A percentile compares a stretch with the other conserved stretches of the same genome.
phyloP scores from a whole-genome alignment of 1,140 invertebrate species.

The Aphelinus atriplicis region DNA sequence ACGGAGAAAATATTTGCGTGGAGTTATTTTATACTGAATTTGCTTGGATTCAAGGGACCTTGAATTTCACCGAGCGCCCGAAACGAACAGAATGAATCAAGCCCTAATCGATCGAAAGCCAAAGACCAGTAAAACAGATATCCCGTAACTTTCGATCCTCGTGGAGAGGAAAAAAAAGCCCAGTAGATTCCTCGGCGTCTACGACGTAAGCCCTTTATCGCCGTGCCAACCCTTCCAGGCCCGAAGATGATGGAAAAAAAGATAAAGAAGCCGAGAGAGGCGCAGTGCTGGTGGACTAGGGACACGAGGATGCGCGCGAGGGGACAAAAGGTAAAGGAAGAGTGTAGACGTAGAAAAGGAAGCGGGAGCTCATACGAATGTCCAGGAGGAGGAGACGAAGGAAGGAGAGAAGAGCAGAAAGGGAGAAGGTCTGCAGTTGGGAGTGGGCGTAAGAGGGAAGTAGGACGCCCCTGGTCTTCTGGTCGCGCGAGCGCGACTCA shows the following conservation, averaged over 20 bases:
- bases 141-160: slow-evolving; percentile 17
- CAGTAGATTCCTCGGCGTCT: neutral
- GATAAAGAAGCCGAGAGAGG: slow-evolving; percentile 5
- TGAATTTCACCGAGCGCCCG: too few species aligned
- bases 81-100: slow-evolving; percentile 12
- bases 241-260: neutral
- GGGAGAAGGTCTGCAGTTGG: slow-evolving; percentile 7
- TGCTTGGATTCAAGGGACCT: too few species aligned
- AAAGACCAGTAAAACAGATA: slow-evolving; percentile 4
- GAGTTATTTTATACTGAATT: too few species aligned
- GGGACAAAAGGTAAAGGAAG: slow-evolving; percentile 6
- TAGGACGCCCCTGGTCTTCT: slow-evolving; percentile 53
- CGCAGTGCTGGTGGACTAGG: neutral
- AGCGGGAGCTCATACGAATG: neutral
- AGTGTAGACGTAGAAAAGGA: neutral
- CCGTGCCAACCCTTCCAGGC: neutral
- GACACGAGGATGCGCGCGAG: slow-evolving; percentile 24
- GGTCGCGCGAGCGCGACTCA: slow-evolving; percentile 35
- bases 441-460: slow-evolving; percentile 47
- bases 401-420: neutral
- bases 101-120: slow-evolving; percentile 9
- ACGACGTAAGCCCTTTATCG: neutral
- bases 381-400: slow-evolving; percentile 3
- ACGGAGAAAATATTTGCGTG: too few species aligned
- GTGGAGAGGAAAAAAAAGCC: neutral